A percentile compares a stretch with the other conserved stretches of the same genome.
Conservation (phyloP, 1,140 invertebrate species). For the Phthorimaea operculella region DNA sequence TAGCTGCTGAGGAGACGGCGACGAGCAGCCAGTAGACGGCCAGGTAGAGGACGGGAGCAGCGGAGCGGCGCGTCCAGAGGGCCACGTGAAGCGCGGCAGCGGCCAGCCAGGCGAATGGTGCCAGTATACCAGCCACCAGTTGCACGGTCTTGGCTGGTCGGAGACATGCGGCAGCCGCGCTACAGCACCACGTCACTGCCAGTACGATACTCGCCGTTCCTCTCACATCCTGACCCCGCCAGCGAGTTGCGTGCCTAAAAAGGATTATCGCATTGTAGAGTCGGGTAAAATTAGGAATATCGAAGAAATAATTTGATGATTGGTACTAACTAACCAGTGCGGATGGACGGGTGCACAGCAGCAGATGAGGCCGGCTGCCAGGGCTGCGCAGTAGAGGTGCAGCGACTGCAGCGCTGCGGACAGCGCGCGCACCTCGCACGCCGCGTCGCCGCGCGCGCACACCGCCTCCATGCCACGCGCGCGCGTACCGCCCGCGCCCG, state of each 20-base stretch:
- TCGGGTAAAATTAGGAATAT: too few relatives aligned
- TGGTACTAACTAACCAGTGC: slow-evolving; percentile 4
- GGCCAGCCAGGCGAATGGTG: slow-evolving; percentile 46
- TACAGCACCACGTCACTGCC: slow-evolving; percentile 38
- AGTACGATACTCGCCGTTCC: slow-evolving; percentile 41
- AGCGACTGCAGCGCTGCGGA: slow-evolving; percentile 46
- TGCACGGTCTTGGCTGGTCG: slow-evolving; percentile 34
- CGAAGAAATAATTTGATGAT: neutral
- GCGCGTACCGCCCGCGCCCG: neutral
- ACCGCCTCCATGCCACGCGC: slow-evolving; percentile 41
- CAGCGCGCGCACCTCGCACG: slow-evolving; percentile 38
- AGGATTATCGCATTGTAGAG: neutral
- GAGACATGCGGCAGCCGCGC: slow-evolving; percentile 33
- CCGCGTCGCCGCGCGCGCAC: slow-evolving; percentile 30
- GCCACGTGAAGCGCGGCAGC: slow-evolving; percentile 44
- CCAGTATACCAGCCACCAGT: slow-evolving; percentile 34
- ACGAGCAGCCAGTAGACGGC: slow-evolving; percentile 49
- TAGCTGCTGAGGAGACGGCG: slow-evolving; percentile 29
- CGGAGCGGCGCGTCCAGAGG: slow-evolving; percentile 43
- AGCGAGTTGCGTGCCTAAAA: slow-evolving; percentile 25
- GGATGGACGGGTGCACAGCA: slow-evolving; percentile 33
- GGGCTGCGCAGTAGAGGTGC: slow-evolving; percentile 51
- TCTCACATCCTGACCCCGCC: slow-evolving; percentile 47
- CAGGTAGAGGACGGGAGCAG: slow-evolving; percentile 45
- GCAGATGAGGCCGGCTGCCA: slow-evolving; percentile 46